phyloP scores from a whole-genome alignment of 2,888 invertebrate genomes.

The Pachycephus smyrnensis region DNA sequence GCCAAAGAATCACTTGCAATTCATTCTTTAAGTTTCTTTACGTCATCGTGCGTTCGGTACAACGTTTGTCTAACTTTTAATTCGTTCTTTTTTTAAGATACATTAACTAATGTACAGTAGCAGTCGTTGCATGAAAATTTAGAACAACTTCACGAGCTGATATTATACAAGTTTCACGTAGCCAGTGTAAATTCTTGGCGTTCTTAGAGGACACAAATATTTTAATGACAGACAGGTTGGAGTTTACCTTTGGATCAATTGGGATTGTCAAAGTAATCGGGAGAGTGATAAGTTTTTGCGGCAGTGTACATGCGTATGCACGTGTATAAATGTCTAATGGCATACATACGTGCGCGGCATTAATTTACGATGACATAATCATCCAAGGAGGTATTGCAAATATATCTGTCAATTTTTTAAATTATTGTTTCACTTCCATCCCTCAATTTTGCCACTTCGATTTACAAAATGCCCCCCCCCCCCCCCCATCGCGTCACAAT shows the following conservation, averaged over 20 bases:
- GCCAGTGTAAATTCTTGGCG: constrained; percentile 13
- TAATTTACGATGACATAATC: not conserved
- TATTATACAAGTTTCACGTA: constrained; percentile 24
- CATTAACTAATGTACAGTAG: not conserved
- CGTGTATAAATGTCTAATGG: constrained; percentile 15
- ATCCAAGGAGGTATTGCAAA: not conserved
- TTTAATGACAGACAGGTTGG: not conserved
- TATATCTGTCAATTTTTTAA: not conserved
- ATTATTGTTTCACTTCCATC: not conserved
- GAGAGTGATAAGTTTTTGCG: constrained; percentile 28
- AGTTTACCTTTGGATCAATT: constrained; percentile 15
- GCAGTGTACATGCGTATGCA: constrained; percentile 28
- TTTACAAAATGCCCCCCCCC: not conserved
- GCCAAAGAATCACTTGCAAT: constrained; percentile 22
- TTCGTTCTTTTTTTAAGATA: not conserved
- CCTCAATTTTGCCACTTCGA: not conserved
- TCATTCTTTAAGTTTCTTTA: constrained; percentile 13
- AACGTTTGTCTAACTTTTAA: not conserved
- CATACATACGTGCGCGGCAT: not conserved
- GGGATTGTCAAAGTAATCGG: constrained; percentile 29
- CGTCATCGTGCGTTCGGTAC: not conserved
- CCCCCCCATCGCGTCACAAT: not conserved
- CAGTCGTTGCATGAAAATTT: constrained; percentile 4
- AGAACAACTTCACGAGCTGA: constrained; percentile 14
- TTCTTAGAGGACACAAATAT: constrained; percentile 8